Evolutionary conservation across 2,113 vertebrate genomes (phyloP), one percentile per base, ranked within the genome.

Genomic region (Cichladusa arquata): DNA sequence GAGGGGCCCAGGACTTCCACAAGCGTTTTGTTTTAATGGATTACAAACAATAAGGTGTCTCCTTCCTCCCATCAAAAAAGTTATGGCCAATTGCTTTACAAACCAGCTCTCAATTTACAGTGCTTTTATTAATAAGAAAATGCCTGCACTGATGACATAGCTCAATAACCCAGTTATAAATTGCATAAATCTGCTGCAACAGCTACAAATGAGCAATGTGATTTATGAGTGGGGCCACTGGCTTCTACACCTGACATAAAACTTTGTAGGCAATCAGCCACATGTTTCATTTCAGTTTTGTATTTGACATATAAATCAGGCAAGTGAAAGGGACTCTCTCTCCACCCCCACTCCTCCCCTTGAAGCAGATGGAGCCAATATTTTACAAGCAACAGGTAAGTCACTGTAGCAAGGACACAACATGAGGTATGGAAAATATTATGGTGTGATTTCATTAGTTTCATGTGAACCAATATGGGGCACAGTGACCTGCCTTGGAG

Each of bases 171-270:
- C 93, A 22, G 56, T 54, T 87, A 88, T 76, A 96, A 92, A 93
- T 88, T 2, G 0, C 40, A 76, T 90, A 93, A 96, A 92, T 88
- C 71, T 88, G 65, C 34, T 92, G 79, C 81, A 94, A 81, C 0
- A 2, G 92, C 57, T 88, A 86, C 94, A 95, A 96, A 95, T 50
- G 82, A 95, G 80, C 77, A 76, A 11, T 0, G 0, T 90, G 85
- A 97, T 95, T 96, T 95, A 96, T 18, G 47, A 91, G 50, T 2
- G 2, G 51, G 86, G 83, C 94, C 96, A 92, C 80, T 94, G 82
- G 81, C 94, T 95, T 95, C 88, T 90, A 86, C 93, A 97, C 94
- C 91, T 94, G 95, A 95, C 88, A 95, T 95, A 95, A 95, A 97
- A 96, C 70, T 94, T 88, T 92, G 93, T 84, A 93, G 93, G 88